A percentile compares a stretch with the other conserved stretches of the same genome.
These are phyloP conservation scores for Eurytoma californica DNA, from an alignment of 2,888 invertebrate species.

Conservation along the genomic window DNA sequence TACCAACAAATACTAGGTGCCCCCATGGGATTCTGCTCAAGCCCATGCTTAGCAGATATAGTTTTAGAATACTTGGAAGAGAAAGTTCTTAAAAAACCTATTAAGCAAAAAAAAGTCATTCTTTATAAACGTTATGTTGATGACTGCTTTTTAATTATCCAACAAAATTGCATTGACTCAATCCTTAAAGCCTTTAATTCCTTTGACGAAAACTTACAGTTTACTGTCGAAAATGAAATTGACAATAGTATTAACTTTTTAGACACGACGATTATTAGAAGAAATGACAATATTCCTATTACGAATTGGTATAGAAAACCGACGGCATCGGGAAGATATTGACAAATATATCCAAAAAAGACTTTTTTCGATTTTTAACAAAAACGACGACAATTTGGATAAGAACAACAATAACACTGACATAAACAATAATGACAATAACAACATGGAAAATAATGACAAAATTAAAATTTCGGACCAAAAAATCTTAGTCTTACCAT, in stretches of 20 bases:
- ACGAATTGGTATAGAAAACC: slow-evolving; percentile 10
- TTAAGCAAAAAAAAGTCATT: not conserved
- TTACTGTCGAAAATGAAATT: not conserved
- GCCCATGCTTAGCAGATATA: not conserved
- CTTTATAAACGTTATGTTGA: not conserved
- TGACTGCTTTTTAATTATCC: not conserved
- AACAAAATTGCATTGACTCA: not conserved
- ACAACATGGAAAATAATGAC: not conserved
- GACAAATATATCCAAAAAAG: too few relatives aligned
- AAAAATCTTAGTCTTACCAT: not conserved
- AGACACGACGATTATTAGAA: not conserved
- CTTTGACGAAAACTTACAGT: not conserved
- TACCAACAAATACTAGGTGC: not conserved
- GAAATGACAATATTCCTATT: not conserved
- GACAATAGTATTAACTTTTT: not conserved
- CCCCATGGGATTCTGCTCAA: not conserved
- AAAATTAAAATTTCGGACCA: not conserved
- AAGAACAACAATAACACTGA: too few relatives aligned
- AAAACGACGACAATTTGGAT: too few relatives aligned
- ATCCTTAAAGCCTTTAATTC: not conserved
- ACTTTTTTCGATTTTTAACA: too few relatives aligned
- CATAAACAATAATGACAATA: not conserved
- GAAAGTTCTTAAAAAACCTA: not conserved
- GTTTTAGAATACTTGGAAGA: not conserved
- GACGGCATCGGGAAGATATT: not conserved